Evolutionary conservation across 1,140 invertebrate species (phyloP), one percentile per base, ranked within the genome.

Genomic region (Panagrolaimus sp.): DNA sequence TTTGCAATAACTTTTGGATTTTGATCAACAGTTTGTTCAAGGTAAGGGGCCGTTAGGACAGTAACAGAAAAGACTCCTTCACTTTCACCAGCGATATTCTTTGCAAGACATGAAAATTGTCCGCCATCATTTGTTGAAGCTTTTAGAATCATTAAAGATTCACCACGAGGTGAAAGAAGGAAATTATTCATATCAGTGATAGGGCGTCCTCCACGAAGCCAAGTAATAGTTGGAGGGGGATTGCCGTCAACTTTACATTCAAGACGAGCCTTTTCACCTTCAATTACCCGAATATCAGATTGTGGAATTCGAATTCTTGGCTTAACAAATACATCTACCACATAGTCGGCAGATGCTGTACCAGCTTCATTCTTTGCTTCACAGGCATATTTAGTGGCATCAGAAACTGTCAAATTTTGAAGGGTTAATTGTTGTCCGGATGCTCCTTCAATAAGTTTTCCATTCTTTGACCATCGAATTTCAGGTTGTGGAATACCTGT

Each of bases 391-490:
- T 70, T 69, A 67, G 79, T 84, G 43, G 81, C 69, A 62, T 83
- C 72, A 1, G 25, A 13, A 20, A 71, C 61, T 11, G 71, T 63
- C 1, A 79, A 77, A 20, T 27, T 31, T 5, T 45, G 42, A 25
- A 84, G 65, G 11, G 31, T 23, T 9, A 84, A 65, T 11, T 53
- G 71, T 67, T 43, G 23, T 43, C 27, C 38, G 11, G 62, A 38
- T 1, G 66, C 66, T n/a, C n/a, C n/a, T 25, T 63, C 43, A 20
- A 66, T n/a, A 42, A 27, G n/a, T 38, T 46, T 61, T 20, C 53
- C 67, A 25, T 91, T 89, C 82, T 89, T 89, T 53, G 88, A 86
- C 92, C 92, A 94, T 78, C 90, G 89, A 13, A 94, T 88, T n/a
- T 87, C 87, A 0, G 92, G 91, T 31, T 90, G 85, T n/a, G 92